Base-by-base conservation (phyloP, 2,113 vertebrate species). In the Hemiprocne comata region DNA sequence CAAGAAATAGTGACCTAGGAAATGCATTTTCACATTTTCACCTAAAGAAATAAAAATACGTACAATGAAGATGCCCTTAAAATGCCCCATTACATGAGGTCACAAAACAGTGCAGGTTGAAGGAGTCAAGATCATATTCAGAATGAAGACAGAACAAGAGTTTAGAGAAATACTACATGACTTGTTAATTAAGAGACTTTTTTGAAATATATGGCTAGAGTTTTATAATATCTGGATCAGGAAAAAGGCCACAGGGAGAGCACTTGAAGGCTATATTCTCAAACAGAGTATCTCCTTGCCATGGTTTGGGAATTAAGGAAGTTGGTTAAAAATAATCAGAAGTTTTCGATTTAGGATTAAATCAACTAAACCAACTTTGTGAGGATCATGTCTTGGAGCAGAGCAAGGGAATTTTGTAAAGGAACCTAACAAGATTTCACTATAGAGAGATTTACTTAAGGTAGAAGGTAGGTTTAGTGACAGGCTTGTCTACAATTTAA, bases 351-450 rank as follows among this genome's bases (percentile, higher is more conserved):
- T 61, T 90, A 61, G 72, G 36, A 82, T 93, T 92, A 90, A 81
- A 81, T 90, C 0, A 6, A n/a, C 55, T 40, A 71, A 81, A 25
- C 25, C 36, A 76, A 31, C 34, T 64, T 76, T 9, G 25, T 58
- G 67, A 91, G 19, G 58, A 58, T 62, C 60, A 38, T 50, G 72
- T 81, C 70, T 82, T 72, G 70, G 81, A 87, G 44, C 34, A 64
- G 33, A 67, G 38, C 23, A 91, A 81, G 54, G 21, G 34, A 84
- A 53, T 89, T 93, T 91, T 92, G 17, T 87, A 67, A 92, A 91
- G 31, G 16, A 88, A 10, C 5, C 21, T 85, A 84, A 72, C n/a
- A 94, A 87, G 85, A 75, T 94, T 92, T 92, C 62, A 46, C 75
- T 87, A 17, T 50, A 24, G 55, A 65, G 44, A 54, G 31, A 83